These are phyloP conservation scores for Nasonia vitripennis DNA, from an alignment of 1,140 invertebrate species.

Conservation along the genomic window DNA sequence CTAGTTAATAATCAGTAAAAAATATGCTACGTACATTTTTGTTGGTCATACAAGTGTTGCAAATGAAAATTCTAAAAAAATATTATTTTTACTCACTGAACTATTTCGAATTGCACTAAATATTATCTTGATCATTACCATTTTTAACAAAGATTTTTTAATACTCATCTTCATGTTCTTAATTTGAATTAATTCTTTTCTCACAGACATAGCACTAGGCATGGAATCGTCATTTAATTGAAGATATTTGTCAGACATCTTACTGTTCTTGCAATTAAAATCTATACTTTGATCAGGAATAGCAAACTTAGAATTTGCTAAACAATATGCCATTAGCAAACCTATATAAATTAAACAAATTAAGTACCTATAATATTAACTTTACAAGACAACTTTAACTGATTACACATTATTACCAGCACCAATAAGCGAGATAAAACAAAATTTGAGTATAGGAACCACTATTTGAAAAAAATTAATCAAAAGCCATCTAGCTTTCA, in stretches of 20 bases:
- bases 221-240: conserved; percentile 38
- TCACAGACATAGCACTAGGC: conserved; percentile 17
- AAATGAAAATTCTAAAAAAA: conserved; percentile 53
- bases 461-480: conserved; percentile 39
- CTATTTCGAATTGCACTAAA: neutral
- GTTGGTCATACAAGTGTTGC: conserved; percentile 35
- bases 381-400: neutral
- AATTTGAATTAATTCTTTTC: conserved; percentile 54
- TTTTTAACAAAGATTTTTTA: conserved; percentile 51
- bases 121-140: conserved; percentile 33
- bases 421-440: conserved; percentile 49
- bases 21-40: neutral
- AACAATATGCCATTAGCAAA: conserved; percentile 45
- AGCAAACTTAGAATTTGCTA: conserved; percentile 8
- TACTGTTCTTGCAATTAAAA: conserved; percentile 13
- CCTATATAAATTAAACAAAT: conserved; percentile 37
- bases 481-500: conserved; percentile 42
- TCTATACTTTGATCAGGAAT: neutral
- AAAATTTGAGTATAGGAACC: conserved; percentile 47
- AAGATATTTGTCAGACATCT: conserved; percentile 26
- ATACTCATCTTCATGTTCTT: conserved; percentile 55
- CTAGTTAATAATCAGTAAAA: neutral
- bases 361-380: neutral
- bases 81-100: neutral
- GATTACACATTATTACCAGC: conserved; percentile 41